Percentiles rank a stretch among this genome's conserved stretches.
Evolutionary conservation across 2,797 vertebrate genomes (phyloP).

Genomic region (Siniperca scherzeri): DNA sequence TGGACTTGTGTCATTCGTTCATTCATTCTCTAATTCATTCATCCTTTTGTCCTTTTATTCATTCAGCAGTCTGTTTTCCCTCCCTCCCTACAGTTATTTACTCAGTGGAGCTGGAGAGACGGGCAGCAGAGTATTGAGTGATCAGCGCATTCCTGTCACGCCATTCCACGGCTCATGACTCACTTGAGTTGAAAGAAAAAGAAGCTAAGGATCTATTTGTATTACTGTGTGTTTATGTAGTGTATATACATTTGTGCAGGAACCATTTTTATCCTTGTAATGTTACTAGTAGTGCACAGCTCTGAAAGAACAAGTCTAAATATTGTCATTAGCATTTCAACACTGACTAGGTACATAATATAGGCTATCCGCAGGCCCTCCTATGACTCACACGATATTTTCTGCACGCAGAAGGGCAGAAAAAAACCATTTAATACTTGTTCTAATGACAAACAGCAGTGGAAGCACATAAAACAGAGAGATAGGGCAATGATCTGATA

Average conservation of each 20-base stretch:
- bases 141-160: constrained; percentile 81
- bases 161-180: constrained; percentile 72
- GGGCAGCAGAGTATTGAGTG: constrained; percentile 58
- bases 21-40: constrained; percentile 68
- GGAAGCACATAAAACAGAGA: not conserved
- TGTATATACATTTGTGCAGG: constrained; percentile 36
- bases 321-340: constrained; percentile 39
- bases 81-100: constrained; percentile 62
- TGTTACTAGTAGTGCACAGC: constrained; percentile 12
- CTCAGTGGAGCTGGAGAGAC: constrained; percentile 64
- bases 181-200: constrained; percentile 67
- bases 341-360: constrained; percentile 5
- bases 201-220: constrained; percentile 56
- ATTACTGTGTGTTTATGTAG: constrained; percentile 45
- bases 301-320: constrained; percentile 53
- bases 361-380: not conserved
- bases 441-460: not conserved
- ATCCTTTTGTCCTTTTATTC: constrained; percentile 68
- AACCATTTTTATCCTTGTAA: constrained; percentile 37
- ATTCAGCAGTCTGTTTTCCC: constrained; percentile 56
- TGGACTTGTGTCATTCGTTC: constrained; percentile 64
- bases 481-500: not conserved
- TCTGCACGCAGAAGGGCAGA: not conserved
- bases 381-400: constrained; percentile 18
- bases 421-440: not conserved